Conservation (phyloP, 2,113 vertebrate genomes). For the Chlamydotis undulata region DNA sequence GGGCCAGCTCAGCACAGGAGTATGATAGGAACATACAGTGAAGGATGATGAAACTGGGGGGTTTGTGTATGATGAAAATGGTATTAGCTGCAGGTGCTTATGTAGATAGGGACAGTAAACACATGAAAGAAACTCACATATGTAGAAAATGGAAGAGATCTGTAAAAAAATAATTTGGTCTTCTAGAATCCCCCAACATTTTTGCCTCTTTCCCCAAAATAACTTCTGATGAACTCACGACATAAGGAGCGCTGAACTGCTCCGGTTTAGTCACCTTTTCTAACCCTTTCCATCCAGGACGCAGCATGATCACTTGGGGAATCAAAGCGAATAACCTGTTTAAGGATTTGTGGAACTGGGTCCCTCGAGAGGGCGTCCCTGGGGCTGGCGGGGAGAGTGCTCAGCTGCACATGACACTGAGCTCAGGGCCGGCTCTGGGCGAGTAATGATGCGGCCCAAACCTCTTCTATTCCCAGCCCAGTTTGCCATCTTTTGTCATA, state of each 20-base stretch:
- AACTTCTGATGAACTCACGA: background rate
- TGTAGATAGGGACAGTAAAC: background rate
- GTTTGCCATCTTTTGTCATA: background rate
- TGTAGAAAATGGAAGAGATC: background rate
- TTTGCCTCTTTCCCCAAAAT: background rate
- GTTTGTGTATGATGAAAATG: background rate
- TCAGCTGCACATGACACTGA: background rate
- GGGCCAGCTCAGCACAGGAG: background rate
- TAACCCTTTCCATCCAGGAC: background rate
- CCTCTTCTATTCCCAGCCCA: background rate
- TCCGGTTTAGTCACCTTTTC: background rate
- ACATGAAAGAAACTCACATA: background rate
- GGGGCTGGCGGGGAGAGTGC: background rate
- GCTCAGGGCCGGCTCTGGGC: background rate
- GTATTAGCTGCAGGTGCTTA: background rate
- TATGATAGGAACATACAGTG: background rate
- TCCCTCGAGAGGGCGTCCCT: background rate
- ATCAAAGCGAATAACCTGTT: background rate
- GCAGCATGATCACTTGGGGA: background rate
- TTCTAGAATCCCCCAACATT: background rate
- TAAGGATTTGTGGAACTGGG: rapidly evolving
- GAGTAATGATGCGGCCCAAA: rapidly evolving
- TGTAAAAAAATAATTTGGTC: background rate
- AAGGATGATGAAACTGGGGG: background rate
- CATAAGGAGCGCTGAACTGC: background rate